Conservation (phyloP, 2,888 invertebrate genomes). For the Prionchulus punctatus region DNA sequence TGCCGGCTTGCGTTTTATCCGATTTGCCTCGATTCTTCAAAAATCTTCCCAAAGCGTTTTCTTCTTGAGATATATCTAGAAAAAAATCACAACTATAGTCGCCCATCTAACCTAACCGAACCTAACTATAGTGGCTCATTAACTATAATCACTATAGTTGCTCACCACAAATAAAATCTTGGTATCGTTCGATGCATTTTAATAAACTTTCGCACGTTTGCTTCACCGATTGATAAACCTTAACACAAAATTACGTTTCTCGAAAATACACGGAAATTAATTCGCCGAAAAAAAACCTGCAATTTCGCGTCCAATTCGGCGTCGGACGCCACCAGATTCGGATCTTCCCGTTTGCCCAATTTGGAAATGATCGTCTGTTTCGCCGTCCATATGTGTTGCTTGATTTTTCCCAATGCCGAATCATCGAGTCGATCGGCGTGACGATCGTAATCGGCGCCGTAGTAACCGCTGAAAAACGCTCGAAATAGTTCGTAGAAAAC, state of each 20-base stretch:
- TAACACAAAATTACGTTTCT: background rate
- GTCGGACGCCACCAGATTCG: slow-evolving; percentile 85
- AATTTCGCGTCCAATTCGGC: slow-evolving; percentile 89
- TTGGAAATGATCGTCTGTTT: slow-evolving; percentile 83
- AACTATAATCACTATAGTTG: slow-evolving; percentile 5
- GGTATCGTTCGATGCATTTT: slow-evolving; percentile 41
- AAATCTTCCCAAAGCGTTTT: slow-evolving; percentile 81
- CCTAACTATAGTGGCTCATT: no score
- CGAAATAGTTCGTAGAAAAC: no score
- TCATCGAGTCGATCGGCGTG: slow-evolving; percentile 40
- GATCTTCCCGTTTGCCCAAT: slow-evolving; percentile 89
- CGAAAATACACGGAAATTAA: background rate
- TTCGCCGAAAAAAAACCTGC: slow-evolving; percentile 40
- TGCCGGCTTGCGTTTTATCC: slow-evolving; percentile 64
- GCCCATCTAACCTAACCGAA: background rate
- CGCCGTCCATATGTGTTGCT: slow-evolving; percentile 94
- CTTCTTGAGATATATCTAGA: slow-evolving; percentile 76
- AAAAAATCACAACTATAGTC: no score
- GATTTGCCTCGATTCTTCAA: slow-evolving; percentile 78
- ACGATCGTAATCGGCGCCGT: slow-evolving; percentile 39
- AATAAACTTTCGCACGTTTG: slow-evolving; percentile 36
- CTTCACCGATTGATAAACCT: slow-evolving; percentile 31
- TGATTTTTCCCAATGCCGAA: slow-evolving; percentile 50
- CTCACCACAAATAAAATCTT: slow-evolving; percentile 68
- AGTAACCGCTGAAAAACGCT: slow-evolving; percentile 19